phyloP scores from a whole-genome alignment of 1,140 invertebrate species.

The Ectropis grisescens region DNA sequence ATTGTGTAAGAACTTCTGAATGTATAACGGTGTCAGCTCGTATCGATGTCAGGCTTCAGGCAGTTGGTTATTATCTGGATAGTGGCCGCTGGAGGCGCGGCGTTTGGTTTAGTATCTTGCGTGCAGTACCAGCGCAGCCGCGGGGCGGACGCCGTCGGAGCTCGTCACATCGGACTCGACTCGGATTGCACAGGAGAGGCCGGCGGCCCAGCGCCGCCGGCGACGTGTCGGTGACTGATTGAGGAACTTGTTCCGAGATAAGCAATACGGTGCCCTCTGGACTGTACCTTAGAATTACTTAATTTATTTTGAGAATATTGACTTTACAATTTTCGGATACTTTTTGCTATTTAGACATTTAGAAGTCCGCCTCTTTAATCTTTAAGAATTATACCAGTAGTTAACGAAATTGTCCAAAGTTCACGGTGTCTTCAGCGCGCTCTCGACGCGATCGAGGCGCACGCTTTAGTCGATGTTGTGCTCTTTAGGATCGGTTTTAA shows the following conservation, averaged over 20 bases:
- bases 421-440: too few relatives aligned
- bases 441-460: constrained; percentile 11
- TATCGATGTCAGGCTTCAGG: constrained; percentile 45
- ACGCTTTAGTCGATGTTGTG: constrained; percentile 36
- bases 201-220: constrained; percentile 21
- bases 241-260: constrained; percentile 43
- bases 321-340: constrained; percentile 57
- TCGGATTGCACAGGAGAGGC: constrained; percentile 36
- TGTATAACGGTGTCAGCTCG: constrained; percentile 44
- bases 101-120: constrained; percentile 45
- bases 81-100: constrained; percentile 42
- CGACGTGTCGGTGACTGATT: constrained; percentile 59
- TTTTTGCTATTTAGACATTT: constrained; percentile 57
- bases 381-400: constrained; percentile 38
- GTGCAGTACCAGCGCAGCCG: constrained; percentile 30
- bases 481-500: constrained; percentile 60
- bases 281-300: constrained; percentile 66
- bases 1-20: constrained; percentile 49
- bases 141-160: too few relatives aligned
- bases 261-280: constrained; percentile 56
- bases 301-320: constrained; percentile 66
- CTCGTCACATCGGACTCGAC: constrained; percentile 35
- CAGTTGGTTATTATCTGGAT: constrained; percentile 56
- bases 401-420: constrained; percentile 2
- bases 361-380: constrained; percentile 56